A percentile compares a stretch with the other conserved stretches of the same genome.
Conservation (phyloP, 2,797 vertebrate genomes). For the Lates japonicus region DNA sequence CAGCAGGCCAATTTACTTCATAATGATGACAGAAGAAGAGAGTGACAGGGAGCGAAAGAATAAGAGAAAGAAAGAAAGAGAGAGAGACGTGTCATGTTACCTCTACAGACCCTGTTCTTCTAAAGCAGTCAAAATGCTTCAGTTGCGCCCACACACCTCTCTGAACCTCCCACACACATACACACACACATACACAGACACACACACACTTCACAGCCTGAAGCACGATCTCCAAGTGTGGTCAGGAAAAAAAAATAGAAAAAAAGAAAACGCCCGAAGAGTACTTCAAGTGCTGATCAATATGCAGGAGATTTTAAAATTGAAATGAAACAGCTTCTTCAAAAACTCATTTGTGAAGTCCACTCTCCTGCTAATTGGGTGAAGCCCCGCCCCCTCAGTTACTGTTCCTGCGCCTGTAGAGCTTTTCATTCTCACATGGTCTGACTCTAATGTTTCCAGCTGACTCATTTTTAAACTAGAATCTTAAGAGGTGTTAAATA, state of each 20-base stretch:
- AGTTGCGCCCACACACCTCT: constrained; percentile 61
- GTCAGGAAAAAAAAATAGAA: constrained; percentile 20
- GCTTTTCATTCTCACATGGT: constrained; percentile 1
- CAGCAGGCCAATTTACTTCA: constrained; percentile 60
- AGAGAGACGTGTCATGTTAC: constrained; percentile 37
- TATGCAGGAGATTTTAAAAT: constrained; percentile 46
- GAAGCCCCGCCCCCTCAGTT: neutral
- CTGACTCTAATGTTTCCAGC: neutral
- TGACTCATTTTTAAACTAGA: neutral
- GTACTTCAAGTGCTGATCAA: constrained; percentile 53
- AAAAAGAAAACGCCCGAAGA: constrained; percentile 26
- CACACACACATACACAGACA: neutral
- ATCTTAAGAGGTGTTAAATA: neutral
- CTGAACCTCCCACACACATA: constrained; percentile 56
- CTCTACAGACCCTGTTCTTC: constrained; percentile 60
- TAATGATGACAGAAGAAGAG: constrained; percentile 49
- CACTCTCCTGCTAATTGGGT: constrained; percentile 53
- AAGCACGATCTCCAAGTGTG: constrained; percentile 49
- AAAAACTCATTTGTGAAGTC: constrained; percentile 40
- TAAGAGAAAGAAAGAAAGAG: constrained; percentile 23
- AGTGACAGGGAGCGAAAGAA: constrained; percentile 41
- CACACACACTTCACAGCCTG: constrained; percentile 44
- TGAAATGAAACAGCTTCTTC: constrained; percentile 28
- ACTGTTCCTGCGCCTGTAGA: neutral
- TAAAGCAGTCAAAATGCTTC: constrained; percentile 65